Percentiles rank a stretch among this genome's conserved stretches.
phyloP scores from a whole-genome alignment of 2,888 invertebrate genomes.

The Poecilus cupreus region DNA sequence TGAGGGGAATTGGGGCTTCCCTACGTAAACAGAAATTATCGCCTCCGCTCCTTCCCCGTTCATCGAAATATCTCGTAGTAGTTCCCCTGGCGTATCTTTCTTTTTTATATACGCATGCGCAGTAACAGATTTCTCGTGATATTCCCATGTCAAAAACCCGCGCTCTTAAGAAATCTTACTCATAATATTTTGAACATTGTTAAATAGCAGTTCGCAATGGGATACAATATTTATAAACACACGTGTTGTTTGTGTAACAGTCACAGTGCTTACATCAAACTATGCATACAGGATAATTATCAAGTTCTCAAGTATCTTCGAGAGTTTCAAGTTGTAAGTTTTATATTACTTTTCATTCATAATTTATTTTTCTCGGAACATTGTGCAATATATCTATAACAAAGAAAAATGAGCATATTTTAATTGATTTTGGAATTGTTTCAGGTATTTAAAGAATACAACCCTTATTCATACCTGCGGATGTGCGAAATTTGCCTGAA shows the following conservation, averaged over 20 bases:
- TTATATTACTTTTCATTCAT: background rate
- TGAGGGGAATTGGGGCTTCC: constrained; percentile 48
- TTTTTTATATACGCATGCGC: constrained; percentile 33
- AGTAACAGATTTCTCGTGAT: background rate
- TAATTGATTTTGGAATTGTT: constrained; percentile 8
- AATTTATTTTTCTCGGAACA: background rate
- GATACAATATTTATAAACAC: constrained; percentile 40
- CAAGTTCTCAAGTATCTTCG: constrained; percentile 2
- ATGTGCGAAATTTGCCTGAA: constrained; percentile 38
- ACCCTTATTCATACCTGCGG: constrained; percentile 36
- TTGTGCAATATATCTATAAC: background rate
- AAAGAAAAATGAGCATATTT: background rate
- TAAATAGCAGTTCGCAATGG: constrained; percentile 30
- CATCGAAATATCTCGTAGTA: background rate
- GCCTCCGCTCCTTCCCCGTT: constrained; percentile 11
- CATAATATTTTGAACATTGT: constrained; percentile 22
- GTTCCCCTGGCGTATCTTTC: constrained; percentile 8
- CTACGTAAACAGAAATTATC: background rate
- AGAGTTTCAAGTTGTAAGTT: constrained; percentile 44
- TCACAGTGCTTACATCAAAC: background rate
- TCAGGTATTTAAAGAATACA: constrained; percentile 22
- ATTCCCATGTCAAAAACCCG: constrained; percentile 44
- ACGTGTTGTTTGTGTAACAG: constrained; percentile 24
- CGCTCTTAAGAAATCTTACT: constrained; percentile 42
- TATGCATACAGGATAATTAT: constrained; percentile 34